Evolutionary conservation across 2,888 invertebrate genomes (phyloP), one percentile per base, ranked within the genome.

Genomic region (Monochamus alternatus): DNA sequence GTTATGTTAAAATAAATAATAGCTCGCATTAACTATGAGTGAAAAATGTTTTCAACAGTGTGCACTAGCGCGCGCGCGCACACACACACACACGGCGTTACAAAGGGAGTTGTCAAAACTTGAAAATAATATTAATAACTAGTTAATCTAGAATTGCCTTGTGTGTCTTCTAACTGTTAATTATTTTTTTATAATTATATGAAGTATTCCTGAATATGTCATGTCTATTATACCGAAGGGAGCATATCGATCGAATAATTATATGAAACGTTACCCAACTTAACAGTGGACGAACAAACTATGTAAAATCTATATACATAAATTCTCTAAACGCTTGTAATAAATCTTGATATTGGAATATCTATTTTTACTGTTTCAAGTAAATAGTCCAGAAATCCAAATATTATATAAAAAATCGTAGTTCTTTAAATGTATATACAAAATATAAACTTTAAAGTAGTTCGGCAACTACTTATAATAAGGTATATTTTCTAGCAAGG

Each of bases 131-230:
- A 14, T 72, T 63, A 72, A 72, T 64, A 63, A 72, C 14, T 12
- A 55, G 72, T 64, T 73, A 73, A 65, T 58, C 47, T n/a, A 65
- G 3, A 66, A 73, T 60, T 65, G 65, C 64, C 32, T 67, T 67
- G 3, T 38, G 22, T 14, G 31, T 65, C 65, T 14, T 65, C 52
- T 51, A 59, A 38, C 58, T 58, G 73, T 73, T 65, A 73, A 73
- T 73, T 64, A 73, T 73, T 65, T 65, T 73, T 59, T 69, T 59
- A 51, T 55, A 14, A 58, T 65, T 72, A 65, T 44, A 73, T 65
- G 10, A 59, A 73, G 65, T 73, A 59, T 59, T 65, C 51, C 65
- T 31, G 55, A 47, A 60, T 51, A 47, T 65, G 66, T 62, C 71
- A 63, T 71, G 52, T 30, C 71, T 43, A 52, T 63, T 22, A 71